phyloP scores from a whole-genome alignment of 2,888 invertebrate genomes.

The Pyrrhosoma nymphula region DNA sequence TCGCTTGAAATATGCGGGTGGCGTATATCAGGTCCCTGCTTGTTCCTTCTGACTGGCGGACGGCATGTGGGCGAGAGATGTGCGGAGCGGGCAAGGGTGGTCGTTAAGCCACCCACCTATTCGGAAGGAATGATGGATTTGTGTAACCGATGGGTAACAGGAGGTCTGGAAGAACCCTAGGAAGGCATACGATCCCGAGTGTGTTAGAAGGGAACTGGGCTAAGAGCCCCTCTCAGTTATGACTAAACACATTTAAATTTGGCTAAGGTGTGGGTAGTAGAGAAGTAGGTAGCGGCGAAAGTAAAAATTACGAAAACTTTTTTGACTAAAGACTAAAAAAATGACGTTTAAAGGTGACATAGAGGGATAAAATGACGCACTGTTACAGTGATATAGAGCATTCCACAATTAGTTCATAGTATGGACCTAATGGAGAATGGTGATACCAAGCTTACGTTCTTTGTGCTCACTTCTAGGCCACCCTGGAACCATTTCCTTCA shows the following conservation, averaged over 20 bases:
- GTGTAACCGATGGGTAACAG: not conserved
- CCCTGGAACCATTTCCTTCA: too few species aligned
- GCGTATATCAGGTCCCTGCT: conserved; percentile 14
- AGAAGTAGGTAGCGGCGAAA: too few species aligned
- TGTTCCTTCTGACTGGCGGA: conserved; percentile 32
- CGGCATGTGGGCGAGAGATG: not conserved
- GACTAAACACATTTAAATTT: too few species aligned
- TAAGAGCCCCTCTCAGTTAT: not conserved
- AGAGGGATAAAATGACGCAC: too few species aligned
- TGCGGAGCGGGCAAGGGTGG: not conserved
- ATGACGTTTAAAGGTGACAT: too few species aligned
- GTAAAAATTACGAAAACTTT: too few species aligned
- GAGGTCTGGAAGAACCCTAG: not conserved
- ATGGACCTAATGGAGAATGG: too few species aligned
- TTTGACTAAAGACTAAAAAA: too few species aligned
- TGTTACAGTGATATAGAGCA: too few species aligned
- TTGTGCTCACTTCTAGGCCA: too few species aligned
- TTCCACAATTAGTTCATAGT: too few species aligned
- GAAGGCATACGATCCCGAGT: not conserved
- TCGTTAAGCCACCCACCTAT: not conserved
- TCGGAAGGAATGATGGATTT: not conserved
- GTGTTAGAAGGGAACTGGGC: not conserved
- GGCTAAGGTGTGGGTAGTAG: not conserved
- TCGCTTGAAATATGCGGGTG: conserved; percentile 58
- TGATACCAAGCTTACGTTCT: too few species aligned